Conservation (phyloP, 2,888 invertebrate species). For the Dolichopus griseipennis region DNA sequence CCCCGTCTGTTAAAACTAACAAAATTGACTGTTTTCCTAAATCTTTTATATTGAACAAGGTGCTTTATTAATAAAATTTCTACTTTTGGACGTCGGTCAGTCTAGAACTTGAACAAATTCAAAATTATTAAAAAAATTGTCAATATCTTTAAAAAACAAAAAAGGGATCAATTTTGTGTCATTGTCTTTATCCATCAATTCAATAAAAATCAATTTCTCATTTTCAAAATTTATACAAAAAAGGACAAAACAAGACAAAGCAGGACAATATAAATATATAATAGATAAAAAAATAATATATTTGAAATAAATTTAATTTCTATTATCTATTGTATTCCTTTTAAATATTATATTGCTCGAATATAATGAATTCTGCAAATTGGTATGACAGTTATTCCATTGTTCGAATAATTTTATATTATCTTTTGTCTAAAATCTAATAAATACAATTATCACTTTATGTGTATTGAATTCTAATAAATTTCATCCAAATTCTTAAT, state of each 20-base stretch:
- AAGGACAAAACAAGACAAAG: too few relatives aligned
- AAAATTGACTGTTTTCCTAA: too few relatives aligned
- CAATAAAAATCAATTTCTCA: too few relatives aligned
- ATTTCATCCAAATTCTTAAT: too few relatives aligned
- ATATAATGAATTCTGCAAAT: not conserved
- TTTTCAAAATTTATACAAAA: too few relatives aligned
- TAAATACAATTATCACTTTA: constrained; percentile 1
- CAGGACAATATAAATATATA: not conserved
- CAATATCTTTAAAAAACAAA: too few relatives aligned
- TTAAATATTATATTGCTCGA: not conserved
- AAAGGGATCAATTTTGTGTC: too few relatives aligned
- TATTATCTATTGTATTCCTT: not conserved
- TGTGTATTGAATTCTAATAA: not conserved
- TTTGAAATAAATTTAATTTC: not conserved
- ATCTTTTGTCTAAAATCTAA: not conserved
- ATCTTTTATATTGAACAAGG: not conserved
- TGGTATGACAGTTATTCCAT: not conserved
- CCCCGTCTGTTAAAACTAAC: too few relatives aligned
- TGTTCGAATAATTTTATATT: not conserved
- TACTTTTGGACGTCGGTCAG: not conserved
- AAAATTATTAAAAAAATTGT: not conserved
- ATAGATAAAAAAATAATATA: not conserved
- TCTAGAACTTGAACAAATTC: not conserved
- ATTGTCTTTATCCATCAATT: too few relatives aligned
- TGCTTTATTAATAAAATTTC: not conserved